Evolutionary conservation across 2,113 vertebrate genomes (phyloP), one percentile per base, ranked within the genome.

Genomic region (Antechinus flavipes): DNA sequence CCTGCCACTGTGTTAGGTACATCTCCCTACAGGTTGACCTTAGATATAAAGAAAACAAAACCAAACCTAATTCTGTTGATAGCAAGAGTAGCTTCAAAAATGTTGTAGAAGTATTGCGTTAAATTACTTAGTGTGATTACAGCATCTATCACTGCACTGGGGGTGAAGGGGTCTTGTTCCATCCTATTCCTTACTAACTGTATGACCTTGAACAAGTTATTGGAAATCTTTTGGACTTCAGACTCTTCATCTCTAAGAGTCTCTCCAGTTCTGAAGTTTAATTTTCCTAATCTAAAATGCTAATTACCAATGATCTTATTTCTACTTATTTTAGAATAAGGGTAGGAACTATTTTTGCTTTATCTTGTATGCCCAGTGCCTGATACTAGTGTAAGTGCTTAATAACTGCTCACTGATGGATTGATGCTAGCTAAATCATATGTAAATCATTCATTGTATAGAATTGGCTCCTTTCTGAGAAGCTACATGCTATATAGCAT

Each of bases 401-500:
- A 35, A 22, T 42, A n/a, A 76, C 68, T 76, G 6, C 35, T 76
- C 16, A 22, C 9, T 42, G 35, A 22, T 42, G 16, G 6, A 76
- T n/a, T 76, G 58, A 61, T 30, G 10, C 11, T 35, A 30, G 10
- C 58, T 14, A 61, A 61, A 12, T 30, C 8, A 61, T 27, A 30
- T 27, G 11, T 61, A 61, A 61, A 30, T 35, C 35, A 35, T 76
- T 76, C 68, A 42, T n/a, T 68, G 61, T 12, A 68, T 35, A 30
- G 12, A 68, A 68, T 35, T 35, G 30, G 16, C 58, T 68, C 4
- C 61, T 68, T 6, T 68, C 61, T 68, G 12, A 68, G 61, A 68
- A 68, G 30, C 61, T 68, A 16, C 35, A 14, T 68, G 61, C 61
- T 68, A 35, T 50, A 96, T 93, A 98, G 91, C 93, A 98, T 97